Evolutionary conservation across 2,888 invertebrate genomes (phyloP).

Genomic region (Tachina lurida): DNA sequence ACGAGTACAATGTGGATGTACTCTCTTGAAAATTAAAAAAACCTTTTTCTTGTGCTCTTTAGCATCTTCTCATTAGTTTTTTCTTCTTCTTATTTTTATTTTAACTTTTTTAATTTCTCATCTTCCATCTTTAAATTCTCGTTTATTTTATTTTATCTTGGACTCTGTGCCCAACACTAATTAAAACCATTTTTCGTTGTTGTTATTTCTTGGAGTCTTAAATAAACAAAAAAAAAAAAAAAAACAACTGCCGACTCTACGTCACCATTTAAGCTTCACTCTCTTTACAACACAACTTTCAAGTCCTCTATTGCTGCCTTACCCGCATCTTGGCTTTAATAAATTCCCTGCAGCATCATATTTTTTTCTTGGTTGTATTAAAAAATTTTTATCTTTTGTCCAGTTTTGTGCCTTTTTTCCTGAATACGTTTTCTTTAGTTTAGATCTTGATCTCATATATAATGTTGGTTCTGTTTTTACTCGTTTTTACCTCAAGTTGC

Average conservation of each 20-base stretch:
- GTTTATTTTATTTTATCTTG: slow-evolving; percentile 39
- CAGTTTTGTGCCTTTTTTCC: slow-evolving; percentile 53
- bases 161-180: slow-evolving; percentile 67
- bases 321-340: not conserved
- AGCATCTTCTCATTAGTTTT: slow-evolving; percentile 52
- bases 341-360: slow-evolving; percentile 56
- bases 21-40: slow-evolving; percentile 24
- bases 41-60: slow-evolving; percentile 57
- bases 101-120: slow-evolving; percentile 15
- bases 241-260: slow-evolving; percentile 53
- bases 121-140: slow-evolving; percentile 41
- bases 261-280: slow-evolving; percentile 62
- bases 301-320: not conserved
- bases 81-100: slow-evolving; percentile 8
- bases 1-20: slow-evolving; percentile 51
- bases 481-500: slow-evolving; percentile 55
- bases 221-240: slow-evolving; percentile 42
- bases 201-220: slow-evolving; percentile 44
- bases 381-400: slow-evolving; percentile 61
- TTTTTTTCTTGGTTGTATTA: slow-evolving; percentile 42
- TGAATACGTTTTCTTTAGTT: slow-evolving; percentile 28
- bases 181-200: slow-evolving; percentile 60
- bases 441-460: slow-evolving; percentile 56
- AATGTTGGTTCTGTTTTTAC: slow-evolving; percentile 59
- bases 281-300: slow-evolving; percentile 10